A percentile compares a stretch with the other conserved stretches of the same genome.
These are phyloP conservation scores for Patagioenas fasciata DNA, from an alignment of 2,113 vertebrate genomes.

Conservation along the genomic window DNA sequence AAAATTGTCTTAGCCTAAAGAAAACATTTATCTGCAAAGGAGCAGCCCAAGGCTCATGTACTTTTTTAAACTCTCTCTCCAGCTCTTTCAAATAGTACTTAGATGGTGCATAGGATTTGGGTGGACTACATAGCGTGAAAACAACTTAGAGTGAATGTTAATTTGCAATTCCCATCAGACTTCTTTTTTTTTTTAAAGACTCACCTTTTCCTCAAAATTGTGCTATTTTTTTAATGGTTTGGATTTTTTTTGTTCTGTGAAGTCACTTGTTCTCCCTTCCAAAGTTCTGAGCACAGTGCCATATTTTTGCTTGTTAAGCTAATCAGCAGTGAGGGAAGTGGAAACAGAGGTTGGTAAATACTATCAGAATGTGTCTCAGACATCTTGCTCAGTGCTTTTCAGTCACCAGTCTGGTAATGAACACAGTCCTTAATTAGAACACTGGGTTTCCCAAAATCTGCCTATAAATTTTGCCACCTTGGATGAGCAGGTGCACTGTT, in stretches of 20 bases:
- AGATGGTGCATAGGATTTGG: background rate
- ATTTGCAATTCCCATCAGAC: background rate
- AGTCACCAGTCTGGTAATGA: background rate
- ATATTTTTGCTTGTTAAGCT: background rate
- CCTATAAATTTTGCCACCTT: background rate
- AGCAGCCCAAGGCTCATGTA: background rate
- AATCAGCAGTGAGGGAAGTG: background rate
- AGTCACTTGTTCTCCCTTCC: background rate
- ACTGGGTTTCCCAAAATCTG: background rate
- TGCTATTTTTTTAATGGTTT: background rate
- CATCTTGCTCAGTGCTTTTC: background rate
- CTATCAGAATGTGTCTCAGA: background rate
- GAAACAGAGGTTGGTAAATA: background rate
- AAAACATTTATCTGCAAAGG: background rate
- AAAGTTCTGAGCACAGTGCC: background rate
- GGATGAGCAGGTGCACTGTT: background rate
- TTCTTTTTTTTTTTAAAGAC: background rate
- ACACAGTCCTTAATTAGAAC: background rate
- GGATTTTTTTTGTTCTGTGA: background rate
- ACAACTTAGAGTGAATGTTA: background rate
- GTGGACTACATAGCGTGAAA: background rate
- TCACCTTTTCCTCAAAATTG: background rate
- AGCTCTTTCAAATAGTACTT: background rate
- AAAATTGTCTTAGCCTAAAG: background rate
- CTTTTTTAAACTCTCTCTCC: background rate